These are phyloP conservation scores for Meliscaeva auricollis DNA, from an alignment of 2,888 invertebrate genomes.

Conservation along the genomic window DNA sequence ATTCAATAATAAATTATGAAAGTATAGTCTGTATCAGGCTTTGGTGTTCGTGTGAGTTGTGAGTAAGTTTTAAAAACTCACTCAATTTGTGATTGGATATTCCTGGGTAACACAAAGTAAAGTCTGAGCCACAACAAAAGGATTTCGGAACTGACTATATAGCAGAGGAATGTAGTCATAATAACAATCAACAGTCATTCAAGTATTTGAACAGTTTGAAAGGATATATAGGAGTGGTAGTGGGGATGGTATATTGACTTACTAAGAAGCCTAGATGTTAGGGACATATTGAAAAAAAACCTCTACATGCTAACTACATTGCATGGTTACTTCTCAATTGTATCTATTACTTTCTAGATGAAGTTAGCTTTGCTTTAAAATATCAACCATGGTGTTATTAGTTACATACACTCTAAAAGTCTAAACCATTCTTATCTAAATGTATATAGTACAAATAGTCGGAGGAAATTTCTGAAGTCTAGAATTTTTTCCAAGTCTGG, in stretches of 20 bases:
- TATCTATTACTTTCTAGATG: no score
- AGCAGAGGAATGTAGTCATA: conserved; percentile 35
- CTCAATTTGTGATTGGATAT: conserved; percentile 17
- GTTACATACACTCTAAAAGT: no score
- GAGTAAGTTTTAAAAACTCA: conserved; percentile 3
- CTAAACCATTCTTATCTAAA: no score
- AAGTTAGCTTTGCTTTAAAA: no score
- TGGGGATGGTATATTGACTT: neutral
- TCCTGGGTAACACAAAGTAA: conserved; percentile 52
- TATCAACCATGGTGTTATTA: no score
- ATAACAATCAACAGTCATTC: conserved; percentile 66
- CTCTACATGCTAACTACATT: no score
- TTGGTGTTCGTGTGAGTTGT: conserved; percentile 26
- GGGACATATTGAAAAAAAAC: conserved; percentile 21
- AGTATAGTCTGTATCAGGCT: neutral
- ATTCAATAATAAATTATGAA: neutral
- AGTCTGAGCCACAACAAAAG: conserved; percentile 60
- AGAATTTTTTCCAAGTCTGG: no score
- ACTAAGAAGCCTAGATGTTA: conserved; percentile 9
- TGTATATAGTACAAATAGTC: no score
- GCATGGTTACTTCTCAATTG: no score
- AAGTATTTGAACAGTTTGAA: conserved; percentile 49
- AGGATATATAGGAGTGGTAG: neutral
- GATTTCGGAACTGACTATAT: conserved; percentile 4
- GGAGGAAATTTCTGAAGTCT: no score